phyloP scores from a whole-genome alignment of 2,888 invertebrate genomes.

The Plebejus melissa region DNA sequence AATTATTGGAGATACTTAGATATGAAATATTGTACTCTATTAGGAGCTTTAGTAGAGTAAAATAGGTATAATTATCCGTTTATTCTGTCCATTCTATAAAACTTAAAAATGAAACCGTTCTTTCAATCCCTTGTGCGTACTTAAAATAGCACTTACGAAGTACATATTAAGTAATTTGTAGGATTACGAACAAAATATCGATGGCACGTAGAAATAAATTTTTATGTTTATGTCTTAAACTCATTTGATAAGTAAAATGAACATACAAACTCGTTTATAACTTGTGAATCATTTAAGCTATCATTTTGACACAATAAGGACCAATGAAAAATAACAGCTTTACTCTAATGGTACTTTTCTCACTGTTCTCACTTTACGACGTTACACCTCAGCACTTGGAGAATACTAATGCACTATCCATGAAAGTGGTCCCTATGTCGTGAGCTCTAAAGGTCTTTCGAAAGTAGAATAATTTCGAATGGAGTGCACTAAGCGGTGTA shows the following conservation, averaged over 20 bases:
- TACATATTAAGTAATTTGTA: too few species aligned
- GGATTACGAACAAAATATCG: too few species aligned
- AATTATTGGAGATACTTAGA: too few species aligned
- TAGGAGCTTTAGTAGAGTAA: too few species aligned
- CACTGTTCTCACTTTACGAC: background rate
- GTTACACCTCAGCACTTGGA: background rate
- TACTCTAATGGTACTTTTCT: constrained; percentile 1
- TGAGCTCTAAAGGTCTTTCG: background rate
- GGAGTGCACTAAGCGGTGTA: background rate
- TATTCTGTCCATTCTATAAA: too few species aligned
- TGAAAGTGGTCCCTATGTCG: background rate
- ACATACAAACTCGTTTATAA: background rate
- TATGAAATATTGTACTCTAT: too few species aligned
- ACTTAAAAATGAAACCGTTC: too few species aligned
- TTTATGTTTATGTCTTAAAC: background rate
- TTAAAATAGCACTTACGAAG: too few species aligned
- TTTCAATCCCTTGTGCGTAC: too few species aligned
- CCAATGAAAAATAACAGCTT: background rate
- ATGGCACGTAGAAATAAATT: too few species aligned
- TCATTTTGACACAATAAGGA: background rate
- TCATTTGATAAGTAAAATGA: background rate
- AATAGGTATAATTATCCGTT: too few species aligned
- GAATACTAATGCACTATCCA: background rate
- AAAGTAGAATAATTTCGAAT: background rate
- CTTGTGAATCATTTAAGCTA: background rate